phyloP scores from a whole-genome alignment of 2,888 invertebrate genomes.

The Pseudolycoriella hygida region DNA sequence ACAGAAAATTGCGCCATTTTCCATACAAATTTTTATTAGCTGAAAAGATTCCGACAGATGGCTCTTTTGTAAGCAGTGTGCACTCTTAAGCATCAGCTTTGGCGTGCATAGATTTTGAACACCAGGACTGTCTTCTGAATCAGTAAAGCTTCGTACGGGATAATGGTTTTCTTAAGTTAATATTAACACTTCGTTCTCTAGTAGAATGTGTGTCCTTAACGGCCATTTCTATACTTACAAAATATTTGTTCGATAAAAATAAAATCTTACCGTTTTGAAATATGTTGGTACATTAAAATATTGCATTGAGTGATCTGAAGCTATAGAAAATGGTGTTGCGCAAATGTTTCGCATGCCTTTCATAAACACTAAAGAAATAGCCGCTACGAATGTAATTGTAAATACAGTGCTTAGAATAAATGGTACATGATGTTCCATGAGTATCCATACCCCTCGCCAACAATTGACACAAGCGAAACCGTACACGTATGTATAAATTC shows the following conservation, averaged over 20 bases:
- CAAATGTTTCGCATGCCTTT: constrained; percentile 60
- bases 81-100: no score
- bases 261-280: constrained; percentile 72
- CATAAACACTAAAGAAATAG: constrained; percentile 48
- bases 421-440: constrained; percentile 49
- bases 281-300: constrained; percentile 75
- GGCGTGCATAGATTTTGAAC: no score
- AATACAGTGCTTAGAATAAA: constrained; percentile 41
- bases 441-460: constrained; percentile 70
- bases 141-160: no score
- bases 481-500: constrained; percentile 56
- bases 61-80: no score
- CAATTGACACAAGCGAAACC: constrained; percentile 71
- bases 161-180: no score
- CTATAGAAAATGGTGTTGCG: constrained; percentile 65
- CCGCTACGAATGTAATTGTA: constrained; percentile 44
- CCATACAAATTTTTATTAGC: no score
- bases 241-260: no score
- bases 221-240: no score
- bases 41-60: no score
- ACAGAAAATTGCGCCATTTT: no score
- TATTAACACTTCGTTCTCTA: neutral
- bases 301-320: constrained; percentile 52
- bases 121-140: no score
- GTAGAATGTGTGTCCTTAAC: no score